A percentile compares a stretch with the other conserved stretches of the same genome.
phyloP scores from a whole-genome alignment of 2,797 vertebrate genomes.

The Syngnathus acus region DNA sequence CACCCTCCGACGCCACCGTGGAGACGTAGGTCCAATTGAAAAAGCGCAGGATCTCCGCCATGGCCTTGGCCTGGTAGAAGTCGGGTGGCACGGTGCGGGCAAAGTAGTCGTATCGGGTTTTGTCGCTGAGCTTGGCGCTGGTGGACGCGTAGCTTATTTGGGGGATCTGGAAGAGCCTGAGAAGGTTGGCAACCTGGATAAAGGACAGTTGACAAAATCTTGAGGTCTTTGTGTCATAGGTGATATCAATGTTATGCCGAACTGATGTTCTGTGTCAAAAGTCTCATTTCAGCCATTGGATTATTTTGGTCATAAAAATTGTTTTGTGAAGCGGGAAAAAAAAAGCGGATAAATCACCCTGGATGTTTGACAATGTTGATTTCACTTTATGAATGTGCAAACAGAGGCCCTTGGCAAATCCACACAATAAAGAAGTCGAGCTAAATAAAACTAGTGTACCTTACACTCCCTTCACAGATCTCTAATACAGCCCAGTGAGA shows the following conservation, averaged over 20 bases:
- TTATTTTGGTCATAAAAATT: no score
- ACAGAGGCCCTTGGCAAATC: background rate
- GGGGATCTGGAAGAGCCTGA: slow-evolving; percentile 96
- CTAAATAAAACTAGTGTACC: background rate
- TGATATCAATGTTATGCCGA: background rate
- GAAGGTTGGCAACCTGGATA: slow-evolving; percentile 90
- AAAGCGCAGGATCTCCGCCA: slow-evolving; percentile 92
- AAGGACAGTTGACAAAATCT: slow-evolving; percentile 5
- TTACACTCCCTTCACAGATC: background rate
- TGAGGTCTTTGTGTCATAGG: background rate
- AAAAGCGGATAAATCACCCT: background rate
- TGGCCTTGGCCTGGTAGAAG: slow-evolving; percentile 98
- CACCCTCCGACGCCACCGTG: slow-evolving; percentile 92
- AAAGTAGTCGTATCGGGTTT: slow-evolving; percentile 94
- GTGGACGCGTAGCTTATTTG: slow-evolving; percentile 99
- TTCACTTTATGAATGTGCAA: slow-evolving; percentile 2
- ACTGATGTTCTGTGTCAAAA: background rate
- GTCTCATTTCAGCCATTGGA: background rate
- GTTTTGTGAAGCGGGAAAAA: background rate
- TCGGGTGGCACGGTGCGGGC: slow-evolving; percentile 95
- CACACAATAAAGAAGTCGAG: background rate
- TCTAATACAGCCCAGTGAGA: slow-evolving; percentile 3
- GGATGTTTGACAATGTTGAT: background rate
- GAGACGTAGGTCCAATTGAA: slow-evolving; percentile 99
- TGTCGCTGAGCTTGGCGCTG: slow-evolving; percentile 96